Percentiles rank a stretch among this genome's conserved stretches.
Conservation (phyloP, 2,888 invertebrate species). For the Lycaena phlaeas region DNA sequence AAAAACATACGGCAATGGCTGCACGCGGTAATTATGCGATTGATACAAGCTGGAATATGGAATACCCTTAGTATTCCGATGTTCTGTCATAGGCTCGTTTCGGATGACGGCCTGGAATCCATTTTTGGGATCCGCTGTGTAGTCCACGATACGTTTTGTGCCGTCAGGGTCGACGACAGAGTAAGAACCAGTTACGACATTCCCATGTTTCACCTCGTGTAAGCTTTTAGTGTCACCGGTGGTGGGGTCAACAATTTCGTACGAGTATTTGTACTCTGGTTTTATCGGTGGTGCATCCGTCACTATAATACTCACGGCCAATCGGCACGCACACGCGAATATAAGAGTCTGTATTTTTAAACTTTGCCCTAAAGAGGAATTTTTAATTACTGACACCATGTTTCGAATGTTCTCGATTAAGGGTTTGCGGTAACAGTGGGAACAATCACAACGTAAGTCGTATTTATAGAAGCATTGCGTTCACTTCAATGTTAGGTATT, state of each 20-base stretch:
- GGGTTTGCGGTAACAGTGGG: constrained; percentile 35
- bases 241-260: constrained; percentile 66
- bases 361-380: too few species aligned
- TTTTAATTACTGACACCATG: constrained; percentile 39
- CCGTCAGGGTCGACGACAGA: constrained; percentile 60
- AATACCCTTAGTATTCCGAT: constrained; percentile 10
- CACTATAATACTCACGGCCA: constrained; percentile 43
- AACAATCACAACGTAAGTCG: constrained; percentile 27
- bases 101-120: constrained; percentile 69
- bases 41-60: constrained; percentile 14
- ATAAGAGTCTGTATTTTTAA: not conserved
- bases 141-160: constrained; percentile 54
- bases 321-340: constrained; percentile 28
- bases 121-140: constrained; percentile 60
- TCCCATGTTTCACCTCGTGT: constrained; percentile 50
- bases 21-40: constrained; percentile 5
- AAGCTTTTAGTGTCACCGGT: constrained; percentile 61
- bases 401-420: constrained; percentile 44
- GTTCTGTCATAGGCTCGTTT: constrained; percentile 37
- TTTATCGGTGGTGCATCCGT: constrained; percentile 46
- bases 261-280: constrained; percentile 58
- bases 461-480: constrained; percentile 54
- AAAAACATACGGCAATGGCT: constrained; percentile 1
- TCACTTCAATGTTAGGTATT: constrained; percentile 49
- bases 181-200: constrained; percentile 53